Evolutionary conservation across 2,113 vertebrate species (phyloP).

Genomic region (human (Homo sapiens)): GRCh38 chr7:93570001-93570500

Average conservation of each 20-base stretch:
- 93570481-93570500: constrained; percentile 20
- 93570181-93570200: background rate
- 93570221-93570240: background rate
- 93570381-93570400: background rate
- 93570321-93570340: constrained; percentile 9
- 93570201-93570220: background rate
- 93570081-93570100: background rate
- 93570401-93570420: background rate
- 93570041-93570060: background rate
- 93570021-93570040: background rate
- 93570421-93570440: background rate
- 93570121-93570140: background rate
- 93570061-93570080: background rate
- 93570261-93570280: background rate
- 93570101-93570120: background rate
- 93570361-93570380: background rate
- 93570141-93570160: background rate
- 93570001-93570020: background rate
- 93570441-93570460: background rate
- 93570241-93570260: background rate
- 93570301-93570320: background rate
- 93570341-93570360: background rate
- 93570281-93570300: background rate
- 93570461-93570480: background rate
- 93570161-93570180: background rate